These are phyloP conservation scores for Hippocampus comes DNA, from an alignment of 2,113 vertebrate genomes.

Conservation along the genomic window DNA sequence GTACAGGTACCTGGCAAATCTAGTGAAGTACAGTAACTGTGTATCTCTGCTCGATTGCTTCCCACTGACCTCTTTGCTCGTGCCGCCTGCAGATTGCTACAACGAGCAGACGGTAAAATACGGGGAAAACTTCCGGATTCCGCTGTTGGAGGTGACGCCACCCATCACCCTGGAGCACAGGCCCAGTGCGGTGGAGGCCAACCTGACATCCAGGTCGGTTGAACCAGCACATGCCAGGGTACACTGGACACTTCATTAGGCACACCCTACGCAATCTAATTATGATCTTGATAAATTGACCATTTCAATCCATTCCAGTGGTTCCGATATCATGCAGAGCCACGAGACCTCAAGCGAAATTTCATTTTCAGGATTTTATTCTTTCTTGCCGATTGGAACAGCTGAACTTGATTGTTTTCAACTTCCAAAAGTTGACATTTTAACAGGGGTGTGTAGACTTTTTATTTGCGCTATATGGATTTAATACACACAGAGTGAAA, in stretches of 20 bases:
- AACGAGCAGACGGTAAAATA: constrained; percentile 62
- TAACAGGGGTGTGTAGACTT: too few relatives aligned
- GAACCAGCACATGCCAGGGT: background rate
- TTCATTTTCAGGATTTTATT: too few relatives aligned
- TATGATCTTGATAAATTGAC: too few relatives aligned
- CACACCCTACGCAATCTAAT: constrained; percentile 14
- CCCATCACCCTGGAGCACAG: constrained; percentile 64
- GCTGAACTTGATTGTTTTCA: too few relatives aligned
- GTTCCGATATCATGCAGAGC: too few relatives aligned
- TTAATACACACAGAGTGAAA: too few relatives aligned
- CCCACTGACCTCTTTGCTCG: constrained; percentile 8
- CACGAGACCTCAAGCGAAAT: too few relatives aligned
- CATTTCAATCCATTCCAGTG: too few relatives aligned
- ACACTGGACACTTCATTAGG: constrained; percentile 20
- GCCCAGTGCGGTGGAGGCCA: constrained; percentile 63
- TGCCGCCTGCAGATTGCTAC: constrained; percentile 62
- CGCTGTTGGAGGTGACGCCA: constrained; percentile 23
- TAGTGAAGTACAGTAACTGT: background rate
- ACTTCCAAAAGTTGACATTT: too few relatives aligned
- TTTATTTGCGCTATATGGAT: too few relatives aligned
- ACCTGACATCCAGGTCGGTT: constrained; percentile 58
- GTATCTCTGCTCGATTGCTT: background rate
- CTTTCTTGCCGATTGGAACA: too few relatives aligned
- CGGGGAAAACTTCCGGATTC: constrained; percentile 58
- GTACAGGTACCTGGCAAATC: too few relatives aligned